These are phyloP conservation scores for Leucopsar rothschildi DNA, from an alignment of 2,113 vertebrate species.

Conservation along the genomic window DNA sequence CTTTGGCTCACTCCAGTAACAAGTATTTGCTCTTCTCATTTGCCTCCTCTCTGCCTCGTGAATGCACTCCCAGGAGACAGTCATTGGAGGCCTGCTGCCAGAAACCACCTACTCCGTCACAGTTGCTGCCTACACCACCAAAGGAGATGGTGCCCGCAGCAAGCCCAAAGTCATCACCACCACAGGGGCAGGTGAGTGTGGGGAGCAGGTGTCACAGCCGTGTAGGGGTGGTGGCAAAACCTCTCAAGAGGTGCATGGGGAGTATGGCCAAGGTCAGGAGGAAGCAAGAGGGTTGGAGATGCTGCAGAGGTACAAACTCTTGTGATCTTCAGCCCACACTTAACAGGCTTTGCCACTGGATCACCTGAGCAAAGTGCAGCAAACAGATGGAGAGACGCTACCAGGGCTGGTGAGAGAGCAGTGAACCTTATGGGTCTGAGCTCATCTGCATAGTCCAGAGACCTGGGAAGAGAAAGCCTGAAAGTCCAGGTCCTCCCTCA, in stretches of 20 bases:
- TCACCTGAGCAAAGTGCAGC: background rate
- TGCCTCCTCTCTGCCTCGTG: constrained; percentile 6
- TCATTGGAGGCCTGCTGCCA: constrained; percentile 85
- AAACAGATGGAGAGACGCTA: background rate
- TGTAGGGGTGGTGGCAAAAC: background rate
- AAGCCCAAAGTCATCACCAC: constrained; percentile 91
- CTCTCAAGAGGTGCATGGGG: background rate
- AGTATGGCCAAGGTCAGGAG: background rate
- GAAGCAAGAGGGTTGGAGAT: background rate
- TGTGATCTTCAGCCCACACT: constrained; percentile 10
- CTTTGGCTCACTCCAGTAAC: constrained; percentile 37
- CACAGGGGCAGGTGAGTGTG: constrained; percentile 86
- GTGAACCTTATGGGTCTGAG: background rate
- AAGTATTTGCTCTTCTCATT: background rate
- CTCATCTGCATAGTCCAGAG: background rate
- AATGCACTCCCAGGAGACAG: constrained; percentile 76
- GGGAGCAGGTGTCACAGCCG: background rate
- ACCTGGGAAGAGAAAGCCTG: constrained; percentile 23
- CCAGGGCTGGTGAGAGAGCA: background rate
- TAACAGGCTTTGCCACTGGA: constrained; percentile 24
- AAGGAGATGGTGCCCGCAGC: constrained; percentile 92
- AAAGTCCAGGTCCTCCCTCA: constrained; percentile 1
- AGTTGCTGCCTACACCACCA: constrained; percentile 91
- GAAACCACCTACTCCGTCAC: constrained; percentile 93
- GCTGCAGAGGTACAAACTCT: background rate